Percentiles rank a stretch among this genome's conserved stretches.
Evolutionary conservation across 2,113 vertebrate species (phyloP).

Genomic region (Chrysochloris asiatica): DNA sequence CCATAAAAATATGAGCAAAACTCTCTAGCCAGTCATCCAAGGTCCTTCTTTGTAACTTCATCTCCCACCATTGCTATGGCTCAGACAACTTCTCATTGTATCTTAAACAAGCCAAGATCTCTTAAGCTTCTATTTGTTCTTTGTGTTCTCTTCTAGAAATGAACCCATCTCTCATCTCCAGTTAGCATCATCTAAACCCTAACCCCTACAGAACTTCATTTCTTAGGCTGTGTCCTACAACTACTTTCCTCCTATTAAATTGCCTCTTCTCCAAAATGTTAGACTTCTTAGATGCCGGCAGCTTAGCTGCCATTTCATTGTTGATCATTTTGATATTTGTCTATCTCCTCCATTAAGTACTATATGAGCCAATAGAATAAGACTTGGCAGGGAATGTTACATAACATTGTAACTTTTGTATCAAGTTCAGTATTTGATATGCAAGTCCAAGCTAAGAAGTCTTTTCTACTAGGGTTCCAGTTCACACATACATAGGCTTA

Average conservation of each 20-base stretch:
- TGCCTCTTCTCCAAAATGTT: not conserved
- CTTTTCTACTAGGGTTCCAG: no score
- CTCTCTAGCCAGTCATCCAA: not conserved
- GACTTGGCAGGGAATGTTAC: not conserved
- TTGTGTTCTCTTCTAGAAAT: not conserved
- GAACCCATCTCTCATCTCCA: not conserved
- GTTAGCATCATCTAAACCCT: not conserved
- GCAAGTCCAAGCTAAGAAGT: not conserved
- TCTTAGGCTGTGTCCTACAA: not conserved
- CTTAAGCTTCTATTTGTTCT: not conserved
- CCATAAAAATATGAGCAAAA: not conserved
- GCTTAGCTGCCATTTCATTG: not conserved
- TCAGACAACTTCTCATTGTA: not conserved
- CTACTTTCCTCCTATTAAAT: not conserved
- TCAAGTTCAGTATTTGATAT: not conserved
- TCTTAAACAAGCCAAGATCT: not conserved
- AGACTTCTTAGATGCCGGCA: not conserved
- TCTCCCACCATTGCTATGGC: not conserved
- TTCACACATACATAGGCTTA: no score
- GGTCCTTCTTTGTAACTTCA: not conserved
- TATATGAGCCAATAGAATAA: no score
- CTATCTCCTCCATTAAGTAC: not conserved
- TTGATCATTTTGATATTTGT: not conserved
- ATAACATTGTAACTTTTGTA: accelerated
- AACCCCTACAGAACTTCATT: not conserved